phyloP scores from a whole-genome alignment of 2,113 vertebrate genomes.

The Chloroceryle aenea region DNA sequence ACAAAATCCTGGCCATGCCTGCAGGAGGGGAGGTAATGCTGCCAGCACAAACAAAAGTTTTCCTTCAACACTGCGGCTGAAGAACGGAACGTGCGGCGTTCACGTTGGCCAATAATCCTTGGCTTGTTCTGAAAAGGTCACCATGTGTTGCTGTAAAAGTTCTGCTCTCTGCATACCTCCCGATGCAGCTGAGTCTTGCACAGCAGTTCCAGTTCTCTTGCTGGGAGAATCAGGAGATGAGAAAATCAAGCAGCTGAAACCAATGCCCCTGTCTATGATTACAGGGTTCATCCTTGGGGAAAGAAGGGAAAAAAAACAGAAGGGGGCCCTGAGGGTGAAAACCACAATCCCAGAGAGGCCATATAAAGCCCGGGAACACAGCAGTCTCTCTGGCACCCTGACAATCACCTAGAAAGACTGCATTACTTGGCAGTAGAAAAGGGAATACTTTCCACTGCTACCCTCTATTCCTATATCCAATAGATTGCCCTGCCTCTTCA shows the following conservation, averaged over 20 bases:
- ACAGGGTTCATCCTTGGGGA: not conserved
- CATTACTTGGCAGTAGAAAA: not conserved
- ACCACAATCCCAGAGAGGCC: not conserved
- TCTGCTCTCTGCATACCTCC: not conserved
- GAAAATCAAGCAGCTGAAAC: not conserved
- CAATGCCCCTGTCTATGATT: fast-evolving
- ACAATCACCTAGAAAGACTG: not conserved
- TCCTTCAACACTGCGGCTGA: not conserved
- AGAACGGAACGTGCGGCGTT: not conserved
- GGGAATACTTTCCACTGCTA: not conserved
- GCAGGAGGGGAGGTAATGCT: not conserved
- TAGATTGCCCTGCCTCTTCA: not conserved
- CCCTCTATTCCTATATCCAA: not conserved
- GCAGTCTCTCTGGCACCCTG: not conserved
- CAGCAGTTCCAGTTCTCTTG: not conserved
- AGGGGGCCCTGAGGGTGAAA: not conserved
- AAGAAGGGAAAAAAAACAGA: not conserved
- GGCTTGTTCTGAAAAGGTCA: not conserved
- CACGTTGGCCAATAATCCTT: not conserved
- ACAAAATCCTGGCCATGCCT: fast-evolving
- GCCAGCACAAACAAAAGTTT: not conserved
- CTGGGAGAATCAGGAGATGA: not conserved
- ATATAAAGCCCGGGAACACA: not conserved
- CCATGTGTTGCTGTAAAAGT: not conserved
- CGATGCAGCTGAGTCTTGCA: not conserved